phyloP scores from a whole-genome alignment of 2,888 invertebrate species.

The Hartigia nigra region DNA sequence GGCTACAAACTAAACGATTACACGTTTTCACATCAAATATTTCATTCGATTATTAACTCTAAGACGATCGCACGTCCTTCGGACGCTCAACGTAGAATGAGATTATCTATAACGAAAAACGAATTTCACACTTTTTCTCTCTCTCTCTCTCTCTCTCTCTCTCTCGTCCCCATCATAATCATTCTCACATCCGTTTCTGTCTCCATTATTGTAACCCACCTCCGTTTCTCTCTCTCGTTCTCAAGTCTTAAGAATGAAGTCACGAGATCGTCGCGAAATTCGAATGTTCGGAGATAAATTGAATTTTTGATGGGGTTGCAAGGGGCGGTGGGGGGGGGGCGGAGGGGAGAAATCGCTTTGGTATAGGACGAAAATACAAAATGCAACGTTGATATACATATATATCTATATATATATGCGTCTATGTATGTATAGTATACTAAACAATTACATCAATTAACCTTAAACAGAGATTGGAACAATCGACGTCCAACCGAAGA shows the following conservation, averaged over 20 bases:
- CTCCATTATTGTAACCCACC: too few species aligned
- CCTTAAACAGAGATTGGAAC: too few species aligned
- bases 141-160: neutral
- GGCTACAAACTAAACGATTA: constrained; percentile 55
- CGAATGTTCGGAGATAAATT: neutral
- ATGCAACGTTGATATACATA: too few species aligned
- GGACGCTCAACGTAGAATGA: neutral
- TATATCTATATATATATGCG: too few species aligned
- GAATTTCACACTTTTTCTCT: constrained; percentile 19
- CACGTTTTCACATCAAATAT: constrained; percentile 49
- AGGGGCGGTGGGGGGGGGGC: too few species aligned
- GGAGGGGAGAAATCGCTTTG: neutral
- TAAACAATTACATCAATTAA: too few species aligned
- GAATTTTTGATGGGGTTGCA: neutral
- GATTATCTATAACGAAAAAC: constrained; percentile 3
- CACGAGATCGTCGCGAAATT: neutral
- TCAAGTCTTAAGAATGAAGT: neutral
- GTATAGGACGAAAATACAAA: neutral
- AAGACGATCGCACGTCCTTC: neutral
- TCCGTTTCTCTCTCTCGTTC: constrained; percentile 5
- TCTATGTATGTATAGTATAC: too few species aligned
- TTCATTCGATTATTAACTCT: constrained; percentile 14
- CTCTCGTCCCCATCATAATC: too few species aligned
- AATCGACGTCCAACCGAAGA: too few species aligned
- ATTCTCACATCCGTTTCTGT: too few species aligned